Base-by-base conservation (phyloP, 2,797 vertebrate species). In the Aeoliscus strigatus region DNA sequence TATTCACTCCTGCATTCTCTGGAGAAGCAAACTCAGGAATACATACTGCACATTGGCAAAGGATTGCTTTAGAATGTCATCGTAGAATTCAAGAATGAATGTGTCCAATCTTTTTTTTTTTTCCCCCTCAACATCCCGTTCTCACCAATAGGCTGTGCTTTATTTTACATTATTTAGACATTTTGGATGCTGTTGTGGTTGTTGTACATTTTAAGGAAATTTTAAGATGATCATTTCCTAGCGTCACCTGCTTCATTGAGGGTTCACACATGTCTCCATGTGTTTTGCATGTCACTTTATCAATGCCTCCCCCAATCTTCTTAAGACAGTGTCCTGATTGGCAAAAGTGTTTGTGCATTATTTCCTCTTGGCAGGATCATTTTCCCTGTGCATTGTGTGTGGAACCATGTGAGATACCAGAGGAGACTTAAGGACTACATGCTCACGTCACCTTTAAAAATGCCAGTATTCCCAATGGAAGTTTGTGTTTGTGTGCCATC, bases 11-110 rank as follows among this genome's bases (percentile, higher is more conserved):
- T 45, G 50, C 70, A 51, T 80, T 75, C 70, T 76, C 59, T 75
- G 73, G 75, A 79, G 67, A 77, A 77, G 74, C 69, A 82, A 85
- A 85, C 84, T 86, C 86, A 87, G 85, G 86, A 85, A 86, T 83
- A 75, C 67, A 81, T 82, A 75, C 72, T 47, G 77, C 77, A 75
- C 77, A 85, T 60, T 71, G 59, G 37, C 65, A 61, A 79, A 60
- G 55, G 66, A 67, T 79, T 60, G 67, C 66, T 75, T 80, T 68
- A 44, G 45, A 74, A 61, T 60, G 53, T 53, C 1, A 14, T 63
- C 66, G 54, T 33, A n/a, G 63, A 63, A 56, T 57, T 18, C 42
- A 50, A 63, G 49, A 53, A 51, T 56, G 38, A 58, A 67, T 18
- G 39, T 52, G 39, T 66, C 46, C 1, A 13, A 45, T 13, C 30